Conservation (phyloP, 2,113 vertebrate species). For the Pollachius pollachius region DNA sequence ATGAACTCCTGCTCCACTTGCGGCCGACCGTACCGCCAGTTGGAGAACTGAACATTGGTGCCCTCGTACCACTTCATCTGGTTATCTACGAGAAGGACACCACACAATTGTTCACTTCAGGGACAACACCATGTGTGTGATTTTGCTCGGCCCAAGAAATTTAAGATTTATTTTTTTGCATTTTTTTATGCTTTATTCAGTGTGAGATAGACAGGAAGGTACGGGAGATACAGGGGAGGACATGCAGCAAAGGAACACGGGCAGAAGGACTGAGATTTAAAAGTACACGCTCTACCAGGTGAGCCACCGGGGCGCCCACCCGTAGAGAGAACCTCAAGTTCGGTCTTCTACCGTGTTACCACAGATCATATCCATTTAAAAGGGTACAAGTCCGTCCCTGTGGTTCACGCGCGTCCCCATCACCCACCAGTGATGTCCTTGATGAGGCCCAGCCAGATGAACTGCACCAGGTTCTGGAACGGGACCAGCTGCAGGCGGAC, state of each 20-base stretch:
- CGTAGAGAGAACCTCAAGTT: too few relatives aligned
- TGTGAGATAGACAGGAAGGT: not conserved
- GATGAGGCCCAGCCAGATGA: slow-evolving; percentile 84
- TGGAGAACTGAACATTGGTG: slow-evolving; percentile 84
- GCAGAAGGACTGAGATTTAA: too few relatives aligned
- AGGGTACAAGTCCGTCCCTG: too few relatives aligned
- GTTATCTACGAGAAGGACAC: slow-evolving; percentile 67
- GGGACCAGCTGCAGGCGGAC: slow-evolving; percentile 78
- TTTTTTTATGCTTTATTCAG: not conserved
- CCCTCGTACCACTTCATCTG: slow-evolving; percentile 86
- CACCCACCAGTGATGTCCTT: slow-evolving; percentile 75
- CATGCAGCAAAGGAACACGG: not conserved
- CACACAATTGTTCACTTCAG: not conserved
- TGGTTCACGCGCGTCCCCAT: not conserved
- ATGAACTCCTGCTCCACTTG: slow-evolving; percentile 72
- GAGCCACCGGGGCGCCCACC: too few relatives aligned
- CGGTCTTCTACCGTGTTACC: too few relatives aligned
- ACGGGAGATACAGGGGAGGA: not conserved
- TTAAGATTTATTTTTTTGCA: too few relatives aligned
- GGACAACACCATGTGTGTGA: not conserved
- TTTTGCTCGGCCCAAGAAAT: not conserved
- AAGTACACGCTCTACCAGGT: too few relatives aligned
- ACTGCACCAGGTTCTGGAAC: slow-evolving; percentile 78
- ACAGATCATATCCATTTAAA: too few relatives aligned
- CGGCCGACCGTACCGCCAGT: slow-evolving; percentile 85